Base-by-base conservation (phyloP, 2,888 invertebrate species). In the Carpatolechia fugitivella region DNA sequence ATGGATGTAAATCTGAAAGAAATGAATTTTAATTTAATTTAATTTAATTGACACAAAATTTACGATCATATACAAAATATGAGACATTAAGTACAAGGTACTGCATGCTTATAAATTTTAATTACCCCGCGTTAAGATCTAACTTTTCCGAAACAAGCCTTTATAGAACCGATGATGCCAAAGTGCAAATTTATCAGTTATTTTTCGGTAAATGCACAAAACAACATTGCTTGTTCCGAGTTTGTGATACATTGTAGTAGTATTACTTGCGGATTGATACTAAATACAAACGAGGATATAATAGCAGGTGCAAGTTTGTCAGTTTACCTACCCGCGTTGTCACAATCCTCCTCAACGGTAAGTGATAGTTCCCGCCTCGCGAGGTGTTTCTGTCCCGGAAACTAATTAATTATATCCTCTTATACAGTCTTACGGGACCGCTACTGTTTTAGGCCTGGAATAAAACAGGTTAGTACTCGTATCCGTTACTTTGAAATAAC, bases 331-430 rank as follows among this genome's bases (percentile, higher is more conserved):
- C 33, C 10, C 33, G 33, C 68, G 82, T 80, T 75, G 72, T 56
- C 58, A 55, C 53, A 55, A 56, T 60, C 53, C 33, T 47, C 41
- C 60, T 55, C 61, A 70, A 71, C 76, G 72, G 75, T 73, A 77
- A 84, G 69, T 76, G 75, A 82, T 82, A 80, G 82, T 84, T 76
- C 67, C 74, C 72, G 75, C 78, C 74, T 66, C 66, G 60, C 68
- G 67, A 68, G 67, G 68, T 68, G 64, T 66, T 60, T 61, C 59
- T 60, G 60, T 72, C 73, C 72, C 66, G 70, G 73, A 71, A 70
- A 69, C 66, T 67, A 83, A 86, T 87, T 85, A 85, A 87, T 87
- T 81, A 80, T 76, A 71, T 73, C 75, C 75, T 76, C 75, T 79
- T 80, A 79, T 69, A 71, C 71, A 75, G 75, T 75, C 74, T 78